These are phyloP conservation scores for Axea sp. DNA, from an alignment of 2,888 invertebrate species.

Conservation along the genomic window DNA sequence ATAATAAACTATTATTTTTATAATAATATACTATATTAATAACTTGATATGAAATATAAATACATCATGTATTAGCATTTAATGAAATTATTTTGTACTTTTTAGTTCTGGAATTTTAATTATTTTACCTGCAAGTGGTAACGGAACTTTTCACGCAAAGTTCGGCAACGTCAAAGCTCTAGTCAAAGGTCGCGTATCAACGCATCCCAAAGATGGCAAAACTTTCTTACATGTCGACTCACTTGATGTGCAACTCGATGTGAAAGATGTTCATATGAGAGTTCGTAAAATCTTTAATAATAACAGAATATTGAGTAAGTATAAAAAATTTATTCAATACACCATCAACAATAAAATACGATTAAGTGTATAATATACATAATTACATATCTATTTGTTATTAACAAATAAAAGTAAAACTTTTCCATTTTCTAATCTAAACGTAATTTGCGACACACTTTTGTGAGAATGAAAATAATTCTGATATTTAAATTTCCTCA, in stretches of 20 bases:
- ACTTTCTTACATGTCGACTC: conserved; percentile 83
- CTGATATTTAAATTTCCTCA: conserved; percentile 64
- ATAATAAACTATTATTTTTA: no score
- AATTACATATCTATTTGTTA: no score
- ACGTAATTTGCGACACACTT: conserved; percentile 9
- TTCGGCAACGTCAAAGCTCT: conserved; percentile 83
- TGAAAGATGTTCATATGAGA: conserved; percentile 83
- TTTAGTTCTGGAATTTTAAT: conserved; percentile 84
- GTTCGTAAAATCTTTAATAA: conserved; percentile 85
- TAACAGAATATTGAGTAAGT: conserved; percentile 85
- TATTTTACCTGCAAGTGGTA: conserved; percentile 86
- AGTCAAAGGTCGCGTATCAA: conserved; percentile 82
- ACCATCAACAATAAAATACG: conserved; percentile 1
- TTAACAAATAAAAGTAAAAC: no score
- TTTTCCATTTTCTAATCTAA: conserved; percentile 29
- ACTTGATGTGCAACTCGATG: conserved; percentile 82
- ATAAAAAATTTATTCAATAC: background rate
- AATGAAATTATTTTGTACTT: no score
- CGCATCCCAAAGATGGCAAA: conserved; percentile 78
- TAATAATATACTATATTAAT: no score
- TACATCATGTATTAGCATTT: no score
- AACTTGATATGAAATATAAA: background rate
- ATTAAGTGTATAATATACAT: no score
- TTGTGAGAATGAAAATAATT: conserved; percentile 22
- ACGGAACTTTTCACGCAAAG: conserved; percentile 84